Evolutionary conservation across 2,797 vertebrate genomes (phyloP).

Genomic region (Hirundo rustica): DNA sequence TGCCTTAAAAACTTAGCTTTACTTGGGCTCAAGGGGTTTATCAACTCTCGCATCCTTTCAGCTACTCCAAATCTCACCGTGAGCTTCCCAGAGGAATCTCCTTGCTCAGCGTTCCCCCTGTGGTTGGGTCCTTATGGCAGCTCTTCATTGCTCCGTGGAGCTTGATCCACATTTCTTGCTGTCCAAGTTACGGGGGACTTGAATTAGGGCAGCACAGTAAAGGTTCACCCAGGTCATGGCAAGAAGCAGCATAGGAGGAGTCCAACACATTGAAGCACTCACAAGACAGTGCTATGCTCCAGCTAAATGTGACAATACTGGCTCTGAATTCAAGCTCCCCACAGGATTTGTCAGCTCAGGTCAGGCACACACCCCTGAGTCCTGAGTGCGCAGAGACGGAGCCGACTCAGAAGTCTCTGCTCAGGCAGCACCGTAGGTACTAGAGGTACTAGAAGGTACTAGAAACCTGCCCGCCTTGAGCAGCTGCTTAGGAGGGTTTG

Average conservation of each 20-base stretch:
- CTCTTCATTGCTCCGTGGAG: background rate
- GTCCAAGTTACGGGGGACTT: background rate
- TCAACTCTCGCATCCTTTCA: background rate
- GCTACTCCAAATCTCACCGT: background rate
- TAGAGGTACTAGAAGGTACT: background rate
- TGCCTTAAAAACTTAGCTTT: background rate
- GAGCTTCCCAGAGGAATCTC: background rate
- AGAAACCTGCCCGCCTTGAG: background rate
- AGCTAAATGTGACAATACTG: background rate
- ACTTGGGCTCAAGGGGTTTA: background rate
- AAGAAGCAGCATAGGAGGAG: background rate
- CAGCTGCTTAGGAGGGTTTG: background rate
- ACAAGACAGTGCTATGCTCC: background rate
- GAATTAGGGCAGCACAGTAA: background rate
- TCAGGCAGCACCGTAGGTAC: background rate
- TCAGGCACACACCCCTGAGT: fast-evolving
- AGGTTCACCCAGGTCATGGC: background rate
- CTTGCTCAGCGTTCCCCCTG: background rate
- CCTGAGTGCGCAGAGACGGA: background rate
- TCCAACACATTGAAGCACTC: background rate
- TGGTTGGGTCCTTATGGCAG: background rate
- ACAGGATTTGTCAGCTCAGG: background rate
- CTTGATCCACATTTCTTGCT: fast-evolving
- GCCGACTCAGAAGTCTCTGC: background rate
- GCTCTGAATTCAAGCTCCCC: background rate